Base-by-base conservation (phyloP, 2,113 vertebrate species). In the Eretmochelys imbricata region DNA sequence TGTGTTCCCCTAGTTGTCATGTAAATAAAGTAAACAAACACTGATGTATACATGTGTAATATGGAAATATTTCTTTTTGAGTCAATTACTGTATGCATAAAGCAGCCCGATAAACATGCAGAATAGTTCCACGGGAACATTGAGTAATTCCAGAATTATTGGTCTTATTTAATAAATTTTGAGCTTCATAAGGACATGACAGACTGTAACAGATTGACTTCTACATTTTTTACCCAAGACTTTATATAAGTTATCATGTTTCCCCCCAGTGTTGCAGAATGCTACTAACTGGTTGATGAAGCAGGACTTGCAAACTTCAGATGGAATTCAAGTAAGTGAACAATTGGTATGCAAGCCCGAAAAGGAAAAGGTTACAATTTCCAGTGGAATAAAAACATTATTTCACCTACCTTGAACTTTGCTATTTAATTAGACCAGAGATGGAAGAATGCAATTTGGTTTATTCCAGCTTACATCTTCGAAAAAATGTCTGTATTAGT, bases 271-370 rank as follows among this genome's bases (percentile, higher is more conserved):
- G 54, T 14, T 48, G 3, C 79, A 81, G 22, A 65, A 76, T 54
- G 6, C 10, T 27, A 5, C 7, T 25, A 75, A 2, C 22, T 48
- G 14, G 0, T 12, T 50, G 31, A 87, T 76, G 29, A 87, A 50
- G 0, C 1, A 13, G 5, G 1, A 87, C 6, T 53, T 85, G 16
- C 8, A 12, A 80, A 8, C 19, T 4, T 65, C 13, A n/a, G 79
- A 46, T 1, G 29, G 2, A 78, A 81, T 0, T 2, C 6, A 1
- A 54, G 4, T 12, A 53, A 72, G 35, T 53, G 22, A 80, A 80
- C 1, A 79, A 4, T 10, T 85, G 5, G 8, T 65, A 57, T 79
- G 1, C 13, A 89, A 83, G 24, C 9, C 11, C 57, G 31, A 93
- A 93, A 89, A 91, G 20, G 10, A 48, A 49, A 88, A 76, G 3